Evolutionary conservation across 2,113 vertebrate genomes (phyloP), one percentile per base, ranked within the genome.

Genomic region (Empidonax alnorum): DNA sequence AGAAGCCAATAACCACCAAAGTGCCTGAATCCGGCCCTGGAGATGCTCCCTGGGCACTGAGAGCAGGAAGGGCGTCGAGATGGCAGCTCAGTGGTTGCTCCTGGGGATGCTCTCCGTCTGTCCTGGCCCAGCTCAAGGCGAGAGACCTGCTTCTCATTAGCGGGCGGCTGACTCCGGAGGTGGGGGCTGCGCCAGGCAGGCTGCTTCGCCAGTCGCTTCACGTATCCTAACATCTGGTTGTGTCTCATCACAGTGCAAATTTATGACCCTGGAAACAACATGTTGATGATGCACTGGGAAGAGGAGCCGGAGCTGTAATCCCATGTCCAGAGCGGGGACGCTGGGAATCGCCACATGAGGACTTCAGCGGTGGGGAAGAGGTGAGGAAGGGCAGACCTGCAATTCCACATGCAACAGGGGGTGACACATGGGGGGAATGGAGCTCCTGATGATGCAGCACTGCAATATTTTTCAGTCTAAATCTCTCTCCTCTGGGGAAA

Each of bases 221-320:
- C 97, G 96, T 97, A 87, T 15, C 87, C 92, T 75, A 98, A 98
- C 98, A 98, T 97, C 98, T 98, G 98, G 97, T 97, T 96, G 90
- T 97, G 97, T 97, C 97, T 98, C 97, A 98, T 98, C 98, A 98
- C 97, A 94, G 89, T 97, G 98, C 97, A 97, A 97, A 98, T 98
- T 98, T 98, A 98, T 97, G 97, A 97, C 96, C 97, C 97, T 98
- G 96, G 97, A 97, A 98, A 98, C 95, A 96, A 97, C 94, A 96
- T 94, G 97, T 96, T 97, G 96, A 86, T 96, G 97, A 97, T 97
- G 96, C 89, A 47, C 95, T 59, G 80, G 74, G 11, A 96, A 95
- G 84, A 92, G 90, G 93, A 96, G 84, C 69, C 1, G 31, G 96
- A 95, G 94, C 90, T 59, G 84, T 93, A 89, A 97, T 95, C 96